phyloP scores from a whole-genome alignment of 23 tunicate species.

The Styela clava region DNA sequence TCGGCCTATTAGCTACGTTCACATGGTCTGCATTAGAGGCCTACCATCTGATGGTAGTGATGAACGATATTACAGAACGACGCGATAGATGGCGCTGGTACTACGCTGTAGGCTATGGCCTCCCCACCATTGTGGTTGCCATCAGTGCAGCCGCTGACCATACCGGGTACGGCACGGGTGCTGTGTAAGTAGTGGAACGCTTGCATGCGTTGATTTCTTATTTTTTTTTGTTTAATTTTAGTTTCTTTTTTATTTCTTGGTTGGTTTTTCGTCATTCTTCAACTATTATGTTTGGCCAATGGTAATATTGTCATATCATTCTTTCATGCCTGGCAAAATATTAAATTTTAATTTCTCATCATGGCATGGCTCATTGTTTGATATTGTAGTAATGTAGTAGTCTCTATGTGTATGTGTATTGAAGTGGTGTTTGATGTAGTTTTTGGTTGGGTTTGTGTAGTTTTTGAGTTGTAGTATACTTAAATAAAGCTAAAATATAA shows the following conservation, averaged over 20 bases:
- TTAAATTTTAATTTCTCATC: not conserved
- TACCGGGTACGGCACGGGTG: slow-evolving; percentile 46
- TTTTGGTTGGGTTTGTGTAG: too few relatives aligned
- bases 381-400: not conserved
- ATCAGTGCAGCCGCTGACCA: slow-evolving; percentile 61
- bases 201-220: slow-evolving; percentile 25
- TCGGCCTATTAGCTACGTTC: slow-evolving; percentile 50
- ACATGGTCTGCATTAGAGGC: slow-evolving; percentile 85
- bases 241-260: not conserved
- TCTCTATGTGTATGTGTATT: not conserved
- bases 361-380: not conserved
- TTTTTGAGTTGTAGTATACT: too few relatives aligned
- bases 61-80: slow-evolving; percentile 38
- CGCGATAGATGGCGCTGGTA: slow-evolving; percentile 79
- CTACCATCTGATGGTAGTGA: slow-evolving; percentile 33
- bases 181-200: slow-evolving; percentile 60
- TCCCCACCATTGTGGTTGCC: slow-evolving; percentile 51
- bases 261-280: not conserved
- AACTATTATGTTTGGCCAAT: not conserved
- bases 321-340: not conserved
- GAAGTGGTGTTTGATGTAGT: too few relatives aligned
- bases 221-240: not conserved
- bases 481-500: too few relatives aligned
- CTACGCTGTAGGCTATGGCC: slow-evolving; percentile 74
- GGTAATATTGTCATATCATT: not conserved